These are phyloP conservation scores for Thaleichthys pacificus DNA, from an alignment of 2,797 vertebrate genomes.

Conservation along the genomic window DNA sequence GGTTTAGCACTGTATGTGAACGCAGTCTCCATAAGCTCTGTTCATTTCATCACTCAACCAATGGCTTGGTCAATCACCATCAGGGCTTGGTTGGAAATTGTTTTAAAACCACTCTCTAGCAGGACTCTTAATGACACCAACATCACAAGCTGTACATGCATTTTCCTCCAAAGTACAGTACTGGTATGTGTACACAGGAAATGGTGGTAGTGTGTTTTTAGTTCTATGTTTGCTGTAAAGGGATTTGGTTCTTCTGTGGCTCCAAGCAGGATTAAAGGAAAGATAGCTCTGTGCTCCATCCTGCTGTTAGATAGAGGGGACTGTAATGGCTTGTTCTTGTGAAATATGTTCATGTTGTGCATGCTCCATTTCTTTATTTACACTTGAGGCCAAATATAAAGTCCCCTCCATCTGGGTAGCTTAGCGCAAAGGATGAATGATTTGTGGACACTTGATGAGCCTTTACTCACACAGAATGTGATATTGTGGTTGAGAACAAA, in stretches of 20 bases:
- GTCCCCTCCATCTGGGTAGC: not conserved
- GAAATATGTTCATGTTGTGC: not conserved
- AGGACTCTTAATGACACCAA: slow-evolving; percentile 38
- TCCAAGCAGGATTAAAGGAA: slow-evolving; percentile 48
- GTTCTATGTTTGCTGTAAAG: slow-evolving; percentile 40
- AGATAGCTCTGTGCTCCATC: slow-evolving; percentile 30
- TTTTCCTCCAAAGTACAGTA: slow-evolving; percentile 32
- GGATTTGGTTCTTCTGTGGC: slow-evolving; percentile 45
- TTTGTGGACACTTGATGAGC: not conserved
- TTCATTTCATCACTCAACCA: slow-evolving; percentile 4
- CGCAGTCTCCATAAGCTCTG: not conserved
- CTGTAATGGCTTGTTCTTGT: slow-evolving; percentile 48
- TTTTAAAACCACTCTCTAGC: slow-evolving; percentile 15
- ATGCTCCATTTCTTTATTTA: not conserved
- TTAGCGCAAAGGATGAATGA: not conserved
- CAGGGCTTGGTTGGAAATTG: slow-evolving; percentile 15
- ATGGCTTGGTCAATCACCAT: slow-evolving; percentile 7
- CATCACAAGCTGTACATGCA: slow-evolving; percentile 35
- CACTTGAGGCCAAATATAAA: not conserved
- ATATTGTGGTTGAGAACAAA: not conserved
- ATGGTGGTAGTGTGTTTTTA: slow-evolving; percentile 37
- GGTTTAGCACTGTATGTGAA: not conserved
- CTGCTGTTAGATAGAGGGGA: slow-evolving; percentile 55
- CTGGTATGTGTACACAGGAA: slow-evolving; percentile 36
- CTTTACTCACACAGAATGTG: not conserved